A percentile compares a stretch with the other conserved stretches of the same genome.
Conservation (phyloP, 2,113 vertebrate species). For the Sclerurus mexicanus region DNA sequence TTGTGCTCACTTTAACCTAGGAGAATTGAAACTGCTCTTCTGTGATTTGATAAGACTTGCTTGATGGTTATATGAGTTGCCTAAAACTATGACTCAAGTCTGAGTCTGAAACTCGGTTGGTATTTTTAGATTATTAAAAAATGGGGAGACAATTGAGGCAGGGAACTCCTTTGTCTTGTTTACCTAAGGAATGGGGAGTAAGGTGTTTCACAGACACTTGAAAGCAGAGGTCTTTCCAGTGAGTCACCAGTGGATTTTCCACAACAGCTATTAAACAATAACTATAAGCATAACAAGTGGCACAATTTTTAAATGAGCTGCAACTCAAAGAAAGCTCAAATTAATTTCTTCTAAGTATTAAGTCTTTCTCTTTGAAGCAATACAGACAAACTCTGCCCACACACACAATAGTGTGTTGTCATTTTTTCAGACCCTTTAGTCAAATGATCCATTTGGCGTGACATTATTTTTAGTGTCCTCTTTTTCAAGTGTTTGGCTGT, state of each 20-base stretch:
- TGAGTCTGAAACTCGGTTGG: conserved; percentile 19
- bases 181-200: neutral
- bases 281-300: neutral
- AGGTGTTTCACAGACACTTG: conserved; percentile 19
- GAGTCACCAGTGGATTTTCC: conserved; percentile 70
- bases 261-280: neutral
- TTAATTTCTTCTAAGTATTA: neutral
- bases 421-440: neutral
- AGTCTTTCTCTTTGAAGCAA: neutral
- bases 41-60: conserved; percentile 17
- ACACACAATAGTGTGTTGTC: accelerated
- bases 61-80: neutral
- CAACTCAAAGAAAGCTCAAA: neutral
- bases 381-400: neutral
- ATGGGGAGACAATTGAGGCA: neutral
- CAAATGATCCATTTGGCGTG: neutral
- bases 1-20: neutral
- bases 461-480: neutral
- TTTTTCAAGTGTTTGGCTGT: neutral
- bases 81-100: conserved; percentile 57
- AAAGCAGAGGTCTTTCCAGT: conserved; percentile 34
- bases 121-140: conserved; percentile 40
- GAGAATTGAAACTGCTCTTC: neutral
- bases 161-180: neutral
- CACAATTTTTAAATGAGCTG: neutral